A percentile compares a stretch with the other conserved stretches of the same genome.
Evolutionary conservation across 30 jellyfish, hydroid and myxozoan species (phyloP).

Genomic region (Nemopilema nomurai): DNA sequence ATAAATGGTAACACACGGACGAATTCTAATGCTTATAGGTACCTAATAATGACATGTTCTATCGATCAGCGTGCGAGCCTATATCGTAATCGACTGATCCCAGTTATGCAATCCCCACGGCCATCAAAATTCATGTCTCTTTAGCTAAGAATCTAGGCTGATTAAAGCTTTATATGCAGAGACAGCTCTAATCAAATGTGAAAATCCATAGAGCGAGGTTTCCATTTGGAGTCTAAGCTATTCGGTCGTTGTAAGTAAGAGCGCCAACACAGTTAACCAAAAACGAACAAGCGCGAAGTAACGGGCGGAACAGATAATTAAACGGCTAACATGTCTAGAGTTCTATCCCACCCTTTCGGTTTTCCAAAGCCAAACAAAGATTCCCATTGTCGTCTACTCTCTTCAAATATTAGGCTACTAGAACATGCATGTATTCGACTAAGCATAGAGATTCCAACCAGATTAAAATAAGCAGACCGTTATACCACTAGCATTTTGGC

Average conservation of each 20-base stretch:
- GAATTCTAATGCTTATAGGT: background rate
- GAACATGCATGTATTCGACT: too few relatives aligned
- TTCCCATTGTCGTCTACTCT: too few relatives aligned
- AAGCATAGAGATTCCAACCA: background rate
- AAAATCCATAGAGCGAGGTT: background rate
- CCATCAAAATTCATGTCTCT: too few relatives aligned
- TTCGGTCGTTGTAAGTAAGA: background rate
- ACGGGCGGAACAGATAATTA: too few relatives aligned
- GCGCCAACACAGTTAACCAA: background rate
- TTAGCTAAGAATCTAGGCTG: background rate
- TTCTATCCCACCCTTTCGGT: too few relatives aligned
- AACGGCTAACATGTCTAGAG: too few relatives aligned
- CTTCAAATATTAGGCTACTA: too few relatives aligned
- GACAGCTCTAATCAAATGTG: background rate
- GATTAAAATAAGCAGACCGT: background rate
- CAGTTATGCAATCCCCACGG: background rate
- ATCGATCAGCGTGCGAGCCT: too few relatives aligned
- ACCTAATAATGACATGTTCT: too few relatives aligned
- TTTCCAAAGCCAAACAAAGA: too few relatives aligned
- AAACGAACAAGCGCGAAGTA: background rate
- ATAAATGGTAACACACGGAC: background rate
- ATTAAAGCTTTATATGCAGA: background rate
- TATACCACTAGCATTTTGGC: background rate
- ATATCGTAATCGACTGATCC: too few relatives aligned
- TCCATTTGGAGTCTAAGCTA: background rate